Base-by-base conservation (phyloP, 2,797 vertebrate species). In the Neosalanx taihuensis region DNA sequence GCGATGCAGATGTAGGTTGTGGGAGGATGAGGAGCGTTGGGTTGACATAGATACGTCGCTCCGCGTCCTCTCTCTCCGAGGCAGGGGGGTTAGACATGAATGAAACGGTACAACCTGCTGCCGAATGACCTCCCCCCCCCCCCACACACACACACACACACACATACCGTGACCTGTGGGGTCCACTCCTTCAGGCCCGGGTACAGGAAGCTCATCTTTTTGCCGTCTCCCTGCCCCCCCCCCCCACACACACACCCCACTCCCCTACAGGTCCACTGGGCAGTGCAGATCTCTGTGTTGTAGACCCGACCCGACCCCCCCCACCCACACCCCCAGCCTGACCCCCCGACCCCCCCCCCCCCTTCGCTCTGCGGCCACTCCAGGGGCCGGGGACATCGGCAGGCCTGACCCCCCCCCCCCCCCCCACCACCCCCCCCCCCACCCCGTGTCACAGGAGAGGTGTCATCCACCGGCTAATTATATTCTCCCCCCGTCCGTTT, bases 391-490 rank as follows among this genome's bases (percentile, higher is more conserved):
- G 72, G 64, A 59, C 70, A 69, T 63, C 64, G 53, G 30, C 77
- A 64, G 64, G 73, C 69, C 20, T n/a, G 35, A 9, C 10, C 10
- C 2, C 9, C 41, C 23, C 23, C 23, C 1, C 23, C 23, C 23
- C 23, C 41, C 10, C 10, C 2, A 10, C 37, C n/a, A n/a, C 23
- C 23, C 23, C 1, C 23, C 23, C 23, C 23, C 41, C 10, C 10
- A 0, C 60, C 46, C 13, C 53, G 72, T 79, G 80, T 84, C 71
- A 81, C 64, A 74, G 62, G 58, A 3, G 20, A 79, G 61, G 59
- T 80, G 71, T 84, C 81, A 84, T 80, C 81, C 80, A 76, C 69
- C 83, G 76, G 69, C 78, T 77, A 80, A 86, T 85, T 80, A 71
- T 79, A 83, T 79, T 82, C 76, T 79, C 75, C 76, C 67, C 59